Evolutionary conservation across 2,113 vertebrate species (phyloP).

Genomic region (Meles meles): DNA sequence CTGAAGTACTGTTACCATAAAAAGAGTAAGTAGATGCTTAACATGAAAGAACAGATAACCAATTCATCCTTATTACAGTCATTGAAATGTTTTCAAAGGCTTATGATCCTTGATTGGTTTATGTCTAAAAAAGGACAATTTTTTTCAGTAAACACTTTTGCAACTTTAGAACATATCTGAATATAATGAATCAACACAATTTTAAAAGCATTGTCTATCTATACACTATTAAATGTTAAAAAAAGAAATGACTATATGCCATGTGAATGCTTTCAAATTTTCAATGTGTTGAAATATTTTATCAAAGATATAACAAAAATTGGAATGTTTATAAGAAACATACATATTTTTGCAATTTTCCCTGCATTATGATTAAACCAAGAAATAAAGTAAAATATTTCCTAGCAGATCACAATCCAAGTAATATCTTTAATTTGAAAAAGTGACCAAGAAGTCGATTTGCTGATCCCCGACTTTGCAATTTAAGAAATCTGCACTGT

Average conservation of each 20-base stretch:
- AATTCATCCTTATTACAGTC: neutral
- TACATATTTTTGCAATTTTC: constrained; percentile 14
- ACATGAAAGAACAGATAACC: neutral
- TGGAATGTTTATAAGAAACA: neutral
- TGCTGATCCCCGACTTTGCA: constrained; percentile 9
- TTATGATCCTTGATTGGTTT: neutral
- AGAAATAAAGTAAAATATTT: constrained; percentile 44
- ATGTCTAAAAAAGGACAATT: neutral
- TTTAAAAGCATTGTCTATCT: constrained; percentile 5
- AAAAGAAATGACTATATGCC: neutral
- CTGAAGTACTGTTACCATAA: neutral
- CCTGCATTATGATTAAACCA: neutral
- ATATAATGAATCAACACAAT: neutral
- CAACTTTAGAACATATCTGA: constrained; percentile 21
- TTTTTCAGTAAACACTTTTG: neutral
- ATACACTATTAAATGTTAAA: neutral
- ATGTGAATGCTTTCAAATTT: neutral
- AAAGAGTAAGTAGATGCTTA: neutral
- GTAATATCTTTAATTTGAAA: constrained; percentile 62
- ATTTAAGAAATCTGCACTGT: constrained; percentile 46
- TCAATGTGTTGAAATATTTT: neutral
- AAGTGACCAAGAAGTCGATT: constrained; percentile 53
- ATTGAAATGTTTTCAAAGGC: neutral
- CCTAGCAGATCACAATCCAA: neutral
- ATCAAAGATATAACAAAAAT: neutral